Conservation (phyloP, 64 coral and sea anemone genomes). For the Montipora efflorescens region DNA sequence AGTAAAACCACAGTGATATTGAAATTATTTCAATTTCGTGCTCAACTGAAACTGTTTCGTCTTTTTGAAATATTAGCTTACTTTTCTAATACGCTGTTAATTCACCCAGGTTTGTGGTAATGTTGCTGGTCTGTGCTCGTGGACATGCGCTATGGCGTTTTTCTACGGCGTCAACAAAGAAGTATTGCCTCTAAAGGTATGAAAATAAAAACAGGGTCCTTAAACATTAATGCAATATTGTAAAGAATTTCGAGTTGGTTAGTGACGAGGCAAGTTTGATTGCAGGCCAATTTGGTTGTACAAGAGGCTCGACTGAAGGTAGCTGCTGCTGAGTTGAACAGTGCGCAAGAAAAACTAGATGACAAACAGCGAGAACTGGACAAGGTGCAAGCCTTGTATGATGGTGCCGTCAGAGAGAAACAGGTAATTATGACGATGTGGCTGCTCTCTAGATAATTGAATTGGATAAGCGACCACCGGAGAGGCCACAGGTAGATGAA, state of each 20-base stretch:
- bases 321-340: conserved; percentile 89
- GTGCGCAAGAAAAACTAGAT: conserved; percentile 90
- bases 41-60: too few species aligned
- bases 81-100: neutral
- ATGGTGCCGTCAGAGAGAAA: conserved; percentile 91
- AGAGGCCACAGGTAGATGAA: too few species aligned
- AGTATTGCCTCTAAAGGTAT: conserved; percentile 95
- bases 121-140: conserved; percentile 96
- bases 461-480: too few species aligned
- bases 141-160: conserved; percentile 96
- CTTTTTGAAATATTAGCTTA: too few species aligned
- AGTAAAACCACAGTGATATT: too few species aligned
- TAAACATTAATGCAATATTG: neutral
- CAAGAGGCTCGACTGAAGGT: conserved; percentile 92
- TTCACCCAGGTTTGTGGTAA: conserved; percentile 91
- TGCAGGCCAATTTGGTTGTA: conserved; percentile 87
- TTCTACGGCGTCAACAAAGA: conserved; percentile 99
- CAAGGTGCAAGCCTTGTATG: conserved; percentile 93
- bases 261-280: neutral
- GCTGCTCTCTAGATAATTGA: too few species aligned
- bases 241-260: neutral
- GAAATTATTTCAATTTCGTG: too few species aligned
- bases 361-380: conserved; percentile 95
- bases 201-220: too few species aligned
- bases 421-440: conserved; percentile 57